A percentile compares a stretch with the other conserved stretches of the same genome.
phyloP scores from a whole-genome alignment of 2,888 invertebrate species.

The Lasioglossum zephyrum region DNA sequence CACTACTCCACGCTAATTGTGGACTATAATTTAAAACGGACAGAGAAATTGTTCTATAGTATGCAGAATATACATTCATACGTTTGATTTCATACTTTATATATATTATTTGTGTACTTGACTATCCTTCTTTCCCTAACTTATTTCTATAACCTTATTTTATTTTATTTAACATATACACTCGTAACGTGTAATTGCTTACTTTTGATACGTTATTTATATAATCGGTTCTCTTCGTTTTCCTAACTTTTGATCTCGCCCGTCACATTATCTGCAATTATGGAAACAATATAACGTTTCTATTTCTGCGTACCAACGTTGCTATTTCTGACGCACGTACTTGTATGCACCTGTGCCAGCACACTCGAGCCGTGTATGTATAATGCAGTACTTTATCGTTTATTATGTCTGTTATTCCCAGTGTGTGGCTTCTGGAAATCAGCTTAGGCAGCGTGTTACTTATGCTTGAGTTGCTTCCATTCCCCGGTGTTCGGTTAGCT shows the following conservation, averaged over 20 bases:
- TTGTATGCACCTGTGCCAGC: neutral
- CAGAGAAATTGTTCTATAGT: too few relatives aligned
- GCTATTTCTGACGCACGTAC: neutral
- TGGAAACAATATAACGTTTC: neutral
- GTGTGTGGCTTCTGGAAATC: neutral
- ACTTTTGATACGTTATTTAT: neutral
- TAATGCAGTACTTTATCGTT: neutral
- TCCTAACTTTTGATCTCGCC: neutral
- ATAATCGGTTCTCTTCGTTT: neutral
- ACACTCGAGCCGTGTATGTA: neutral
- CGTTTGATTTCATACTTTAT: too few relatives aligned
- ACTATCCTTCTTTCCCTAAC: too few relatives aligned
- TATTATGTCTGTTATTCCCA: neutral
- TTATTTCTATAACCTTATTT: too few relatives aligned
- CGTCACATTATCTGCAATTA: neutral
- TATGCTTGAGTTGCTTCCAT: neutral
- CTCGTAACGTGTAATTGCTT: neutral
- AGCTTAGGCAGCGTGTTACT: neutral
- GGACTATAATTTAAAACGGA: too few relatives aligned
- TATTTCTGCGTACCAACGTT: neutral
- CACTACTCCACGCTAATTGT: neutral
- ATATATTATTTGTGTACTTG: too few relatives aligned
- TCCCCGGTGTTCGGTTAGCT: slow-evolving; percentile 5
- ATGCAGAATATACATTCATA: too few relatives aligned
- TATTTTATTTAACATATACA: neutral